Evolutionary conservation across 23 tunicate species (phyloP).

Genomic region (Halocynthia roretzi): DNA sequence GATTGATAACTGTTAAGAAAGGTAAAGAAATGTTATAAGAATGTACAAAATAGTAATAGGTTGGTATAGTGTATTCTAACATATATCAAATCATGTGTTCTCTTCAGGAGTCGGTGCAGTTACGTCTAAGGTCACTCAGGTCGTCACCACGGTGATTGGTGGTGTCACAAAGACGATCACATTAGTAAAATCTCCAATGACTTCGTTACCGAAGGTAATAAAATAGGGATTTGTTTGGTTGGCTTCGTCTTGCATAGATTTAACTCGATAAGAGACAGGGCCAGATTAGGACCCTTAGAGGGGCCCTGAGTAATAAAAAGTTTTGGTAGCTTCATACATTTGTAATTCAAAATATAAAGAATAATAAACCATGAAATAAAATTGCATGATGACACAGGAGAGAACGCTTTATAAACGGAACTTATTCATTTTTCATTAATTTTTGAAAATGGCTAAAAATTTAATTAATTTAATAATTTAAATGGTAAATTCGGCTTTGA

Average conservation of each 20-base stretch:
- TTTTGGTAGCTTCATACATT: too few species aligned
- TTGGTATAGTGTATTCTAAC: too few species aligned
- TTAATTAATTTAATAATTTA: too few species aligned
- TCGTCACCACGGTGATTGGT: conserved; percentile 81
- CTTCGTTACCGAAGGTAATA: conserved; percentile 68
- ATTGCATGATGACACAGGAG: too few species aligned
- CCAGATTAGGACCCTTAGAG: background rate
- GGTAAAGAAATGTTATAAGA: conserved; percentile 12
- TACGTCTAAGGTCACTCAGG: conserved; percentile 44
- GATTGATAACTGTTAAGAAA: conserved; percentile 63
- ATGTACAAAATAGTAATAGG: too few species aligned
- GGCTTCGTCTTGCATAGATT: background rate
- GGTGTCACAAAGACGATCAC: conserved; percentile 91
- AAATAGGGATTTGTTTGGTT: background rate
- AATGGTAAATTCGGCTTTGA: too few species aligned
- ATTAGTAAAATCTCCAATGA: conserved; percentile 69
- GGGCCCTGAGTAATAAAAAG: too few species aligned
- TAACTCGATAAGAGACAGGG: background rate
- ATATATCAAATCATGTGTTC: background rate
- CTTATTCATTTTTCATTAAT: too few species aligned
- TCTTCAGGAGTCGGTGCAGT: conserved; percentile 5
- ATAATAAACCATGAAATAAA: too few species aligned
- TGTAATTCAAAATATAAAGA: too few species aligned
- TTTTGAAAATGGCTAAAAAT: too few species aligned
- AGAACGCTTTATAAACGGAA: too few species aligned